These are phyloP conservation scores for Daphoenositta chrysoptera DNA, from an alignment of 2,113 vertebrate genomes.

Conservation along the genomic window DNA sequence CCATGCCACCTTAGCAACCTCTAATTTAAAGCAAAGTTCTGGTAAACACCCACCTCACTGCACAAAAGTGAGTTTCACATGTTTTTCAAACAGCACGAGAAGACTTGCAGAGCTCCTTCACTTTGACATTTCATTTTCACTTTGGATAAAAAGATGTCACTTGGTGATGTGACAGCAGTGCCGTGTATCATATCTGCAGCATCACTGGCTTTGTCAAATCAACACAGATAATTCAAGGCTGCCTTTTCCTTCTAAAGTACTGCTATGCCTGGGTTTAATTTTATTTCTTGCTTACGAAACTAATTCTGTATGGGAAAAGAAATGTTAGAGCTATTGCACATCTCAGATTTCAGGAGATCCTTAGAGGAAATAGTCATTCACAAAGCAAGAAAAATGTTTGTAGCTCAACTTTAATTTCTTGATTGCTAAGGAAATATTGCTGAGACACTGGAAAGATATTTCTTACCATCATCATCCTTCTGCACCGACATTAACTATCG, in stretches of 20 bases:
- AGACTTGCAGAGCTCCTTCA: slow-evolving; percentile 13
- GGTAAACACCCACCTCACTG: not conserved
- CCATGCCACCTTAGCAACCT: not conserved
- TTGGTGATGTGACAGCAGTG: slow-evolving; percentile 39
- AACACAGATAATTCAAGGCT: slow-evolving; percentile 53
- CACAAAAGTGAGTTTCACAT: slow-evolving; percentile 14
- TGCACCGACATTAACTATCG: not conserved
- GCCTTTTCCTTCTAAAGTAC: slow-evolving; percentile 22
- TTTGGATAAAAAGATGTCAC: slow-evolving; percentile 54
- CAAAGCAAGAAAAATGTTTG: not conserved
- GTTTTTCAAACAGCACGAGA: slow-evolving; percentile 11
- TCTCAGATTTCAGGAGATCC: slow-evolving; percentile 9
- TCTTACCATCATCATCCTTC: not conserved
- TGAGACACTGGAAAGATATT: not conserved
- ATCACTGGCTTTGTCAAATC: slow-evolving; percentile 36
- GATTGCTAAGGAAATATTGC: slow-evolving; percentile 23
- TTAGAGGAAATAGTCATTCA: not conserved
- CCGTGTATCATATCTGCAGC: slow-evolving; percentile 21
- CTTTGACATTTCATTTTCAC: slow-evolving; percentile 61
- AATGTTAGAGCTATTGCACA: not conserved
- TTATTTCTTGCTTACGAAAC: slow-evolving; percentile 24
- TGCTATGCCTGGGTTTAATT: slow-evolving; percentile 3
- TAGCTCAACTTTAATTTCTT: slow-evolving; percentile 28
- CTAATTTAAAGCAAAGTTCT: slow-evolving; percentile 34
- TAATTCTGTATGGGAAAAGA: not conserved